Base-by-base conservation (phyloP, 2,888 invertebrate genomes). In the Eupithecia vulgata region DNA sequence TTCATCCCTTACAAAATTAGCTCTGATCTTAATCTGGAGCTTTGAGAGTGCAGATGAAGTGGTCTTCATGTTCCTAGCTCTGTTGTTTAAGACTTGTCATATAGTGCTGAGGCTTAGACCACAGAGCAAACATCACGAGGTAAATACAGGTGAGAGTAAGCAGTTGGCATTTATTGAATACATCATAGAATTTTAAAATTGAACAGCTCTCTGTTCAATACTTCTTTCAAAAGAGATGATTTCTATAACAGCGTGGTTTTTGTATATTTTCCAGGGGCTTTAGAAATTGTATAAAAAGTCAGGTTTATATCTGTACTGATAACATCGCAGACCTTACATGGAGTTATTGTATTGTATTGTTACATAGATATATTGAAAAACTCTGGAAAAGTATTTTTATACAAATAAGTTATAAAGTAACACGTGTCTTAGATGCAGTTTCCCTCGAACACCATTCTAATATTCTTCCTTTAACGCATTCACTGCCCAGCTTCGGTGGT, bases 91-190 rank as follows among this genome's bases (percentile, higher is more conserved):
- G 90, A 96, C 98, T 76, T 98, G 98, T 88, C 98, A 98, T 91
- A 96, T 98, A 59, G 97, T 97, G 61, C 95, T 98, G 78, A 98
- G 98, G 0, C 92, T 98, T 67, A 95, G 96, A 85, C 98, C 98
- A 17, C 95, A 96, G 81, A 97, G 97, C 86, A 95, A 96, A 70
- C 96, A 97, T 83, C 97, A 98, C 87, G 98, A 98, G 91, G 95
- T 96, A 74, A 97, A 97, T 80, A 97, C 97, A 59, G 96, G 96
- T 96, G 81, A 89, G 91, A 17, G 3, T 7, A n/a, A 7, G n/a
- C 48, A 48, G 48, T 48, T 48, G n/a, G 48, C n/a, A 48, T n/a
- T 48, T n/a, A 45, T n/a, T 48, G n/a, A 48, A 48, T 48, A 48
- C 7, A 48, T n/a, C 48, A 48, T n/a, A 48, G 7, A 48, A 48